These are phyloP conservation scores for Uloborus plumipes DNA, from an alignment of 2,888 invertebrate species.

Conservation along the genomic window DNA sequence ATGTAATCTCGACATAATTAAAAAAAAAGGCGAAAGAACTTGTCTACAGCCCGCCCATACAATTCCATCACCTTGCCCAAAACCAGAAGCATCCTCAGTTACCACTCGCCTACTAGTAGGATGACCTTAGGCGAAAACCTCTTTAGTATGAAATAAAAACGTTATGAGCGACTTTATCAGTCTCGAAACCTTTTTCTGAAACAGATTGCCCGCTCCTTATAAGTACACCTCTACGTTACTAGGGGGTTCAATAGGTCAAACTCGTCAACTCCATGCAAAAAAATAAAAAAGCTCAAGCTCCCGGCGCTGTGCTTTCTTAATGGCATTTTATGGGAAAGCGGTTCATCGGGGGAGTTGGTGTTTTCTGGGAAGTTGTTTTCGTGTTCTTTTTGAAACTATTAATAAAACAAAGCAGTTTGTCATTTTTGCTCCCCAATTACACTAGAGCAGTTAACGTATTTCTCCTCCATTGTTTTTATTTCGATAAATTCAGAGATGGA, in stretches of 20 bases:
- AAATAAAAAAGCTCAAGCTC: neutral
- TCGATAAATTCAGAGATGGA: too few relatives aligned
- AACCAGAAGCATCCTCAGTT: conserved; percentile 52
- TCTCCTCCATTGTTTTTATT: too few relatives aligned
- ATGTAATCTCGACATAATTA: neutral
- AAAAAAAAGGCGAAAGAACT: conserved; percentile 6
- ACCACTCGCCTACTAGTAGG: conserved; percentile 41
- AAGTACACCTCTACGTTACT: conserved; percentile 35
- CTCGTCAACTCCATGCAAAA: conserved; percentile 8
- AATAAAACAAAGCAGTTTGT: too few relatives aligned
- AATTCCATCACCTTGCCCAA: conserved; percentile 34
- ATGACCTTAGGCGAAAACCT: conserved; percentile 42
- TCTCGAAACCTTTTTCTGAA: conserved; percentile 21
- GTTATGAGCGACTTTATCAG: conserved; percentile 40
- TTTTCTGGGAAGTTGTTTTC: too few relatives aligned
- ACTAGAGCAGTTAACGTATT: too few relatives aligned
- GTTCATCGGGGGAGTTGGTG: too few relatives aligned
- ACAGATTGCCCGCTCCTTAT: conserved; percentile 26
- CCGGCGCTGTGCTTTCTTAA: neutral
- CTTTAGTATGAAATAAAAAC: conserved; percentile 32
- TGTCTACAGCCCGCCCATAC: conserved; percentile 26
- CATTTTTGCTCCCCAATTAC: too few relatives aligned
- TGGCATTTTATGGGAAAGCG: too few relatives aligned
- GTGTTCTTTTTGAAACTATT: too few relatives aligned
- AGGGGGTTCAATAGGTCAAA: conserved; percentile 21